A percentile compares a stretch with the other conserved stretches of the same genome.
Evolutionary conservation across 92 coral and sea anemone species (phyloP).

Genomic region (Muricea muricata): DNA sequence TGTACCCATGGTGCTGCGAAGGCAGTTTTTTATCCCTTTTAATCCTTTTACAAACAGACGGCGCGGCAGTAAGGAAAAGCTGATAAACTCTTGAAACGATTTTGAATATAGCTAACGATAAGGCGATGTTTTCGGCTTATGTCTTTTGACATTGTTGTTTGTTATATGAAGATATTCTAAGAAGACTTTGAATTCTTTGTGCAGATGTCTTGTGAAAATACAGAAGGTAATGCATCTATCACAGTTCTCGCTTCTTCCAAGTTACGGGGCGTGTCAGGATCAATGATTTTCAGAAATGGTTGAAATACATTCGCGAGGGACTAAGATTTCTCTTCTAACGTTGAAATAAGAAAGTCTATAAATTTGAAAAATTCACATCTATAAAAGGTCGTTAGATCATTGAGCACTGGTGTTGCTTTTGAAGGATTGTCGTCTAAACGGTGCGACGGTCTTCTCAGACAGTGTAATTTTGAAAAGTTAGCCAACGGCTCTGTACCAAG

Average conservation of each 20-base stretch:
- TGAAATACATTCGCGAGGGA: constrained; percentile 28
- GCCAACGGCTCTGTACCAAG: constrained; percentile 17
- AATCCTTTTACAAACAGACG: constrained; percentile 16
- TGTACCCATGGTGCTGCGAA: constrained; percentile 22
- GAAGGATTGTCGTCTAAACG: constrained; percentile 36
- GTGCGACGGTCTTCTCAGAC: constrained; percentile 10
- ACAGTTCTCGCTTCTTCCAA: constrained; percentile 20
- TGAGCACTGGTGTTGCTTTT: constrained; percentile 26
- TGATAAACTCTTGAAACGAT: constrained; percentile 28
- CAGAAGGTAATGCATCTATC: constrained; percentile 15
- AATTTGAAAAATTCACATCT: constrained; percentile 23
- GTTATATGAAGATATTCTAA: constrained; percentile 9
- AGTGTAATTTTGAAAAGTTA: constrained; percentile 7
- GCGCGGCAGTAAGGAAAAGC: constrained; percentile 28
- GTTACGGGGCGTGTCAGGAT: constrained; percentile 10
- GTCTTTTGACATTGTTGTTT: constrained; percentile 5
- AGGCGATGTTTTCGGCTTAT: not conserved
- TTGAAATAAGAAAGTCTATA: constrained; percentile 19
- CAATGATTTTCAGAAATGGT: constrained; percentile 10
- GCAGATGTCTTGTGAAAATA: constrained; percentile 35
- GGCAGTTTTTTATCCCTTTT: constrained; percentile 17
- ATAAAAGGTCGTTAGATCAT: too few relatives aligned
- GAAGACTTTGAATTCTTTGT: constrained; percentile 26
- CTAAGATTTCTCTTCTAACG: constrained; percentile 11
- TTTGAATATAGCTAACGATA: constrained; percentile 6